Percentiles rank a stretch among this genome's conserved stretches.
These are phyloP conservation scores for Dolichopus griseipennis DNA, from an alignment of 2,888 invertebrate species.

Conservation along the genomic window DNA sequence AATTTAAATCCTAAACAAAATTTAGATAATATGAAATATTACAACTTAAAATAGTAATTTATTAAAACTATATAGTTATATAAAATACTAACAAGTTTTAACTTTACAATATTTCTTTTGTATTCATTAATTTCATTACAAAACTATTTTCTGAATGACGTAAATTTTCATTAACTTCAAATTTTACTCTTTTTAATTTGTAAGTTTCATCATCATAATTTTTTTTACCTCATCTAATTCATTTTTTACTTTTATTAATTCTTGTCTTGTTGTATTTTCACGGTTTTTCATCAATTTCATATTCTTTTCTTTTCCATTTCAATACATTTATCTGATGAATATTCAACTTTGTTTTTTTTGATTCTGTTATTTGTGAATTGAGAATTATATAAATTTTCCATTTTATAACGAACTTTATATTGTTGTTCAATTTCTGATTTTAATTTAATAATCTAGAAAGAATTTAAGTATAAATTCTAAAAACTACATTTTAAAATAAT, in stretches of 20 bases:
- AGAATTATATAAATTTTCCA: slow-evolving; percentile 63
- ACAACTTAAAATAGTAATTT: too few relatives aligned
- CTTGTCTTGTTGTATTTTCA: slow-evolving; percentile 53
- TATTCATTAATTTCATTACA: slow-evolving; percentile 44
- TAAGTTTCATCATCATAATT: slow-evolving; percentile 51
- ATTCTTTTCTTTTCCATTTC: slow-evolving; percentile 61
- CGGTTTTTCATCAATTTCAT: slow-evolving; percentile 54
- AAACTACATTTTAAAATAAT: background rate
- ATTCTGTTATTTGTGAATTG: slow-evolving; percentile 56
- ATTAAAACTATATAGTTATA: too few relatives aligned
- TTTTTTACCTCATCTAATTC: slow-evolving; percentile 43
- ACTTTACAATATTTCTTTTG: slow-evolving; percentile 31
- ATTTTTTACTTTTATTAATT: slow-evolving; percentile 38
- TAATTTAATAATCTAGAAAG: slow-evolving; percentile 28
- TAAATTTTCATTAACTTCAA: slow-evolving; percentile 55
- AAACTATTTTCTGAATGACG: slow-evolving; percentile 52
- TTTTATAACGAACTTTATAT: slow-evolving; percentile 59
- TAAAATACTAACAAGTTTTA: slow-evolving; percentile 26
- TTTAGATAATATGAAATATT: too few relatives aligned
- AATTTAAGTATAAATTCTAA: background rate
- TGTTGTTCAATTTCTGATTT: slow-evolving; percentile 54
- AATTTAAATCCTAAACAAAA: slow-evolving; percentile 29
- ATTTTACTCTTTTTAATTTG: slow-evolving; percentile 52
- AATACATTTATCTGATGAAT: slow-evolving; percentile 54
- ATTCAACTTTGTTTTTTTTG: slow-evolving; percentile 55